Conservation (phyloP, 2,113 vertebrate genomes). For the Pseudolaguvia tuberculata region DNA sequence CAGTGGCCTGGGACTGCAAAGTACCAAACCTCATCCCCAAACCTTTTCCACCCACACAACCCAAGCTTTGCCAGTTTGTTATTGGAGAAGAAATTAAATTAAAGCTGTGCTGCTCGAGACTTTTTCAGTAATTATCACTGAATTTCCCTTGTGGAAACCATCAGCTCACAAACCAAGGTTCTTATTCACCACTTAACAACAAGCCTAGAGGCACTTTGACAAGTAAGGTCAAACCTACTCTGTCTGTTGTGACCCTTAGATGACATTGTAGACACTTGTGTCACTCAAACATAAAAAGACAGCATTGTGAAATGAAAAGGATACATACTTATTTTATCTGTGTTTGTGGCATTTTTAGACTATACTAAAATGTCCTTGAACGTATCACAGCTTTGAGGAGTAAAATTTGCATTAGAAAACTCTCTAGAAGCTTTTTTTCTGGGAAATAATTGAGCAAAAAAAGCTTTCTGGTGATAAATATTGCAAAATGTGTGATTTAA, state of each 20-base stretch:
- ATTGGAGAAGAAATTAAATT: slow-evolving; percentile 57
- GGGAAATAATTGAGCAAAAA: neutral
- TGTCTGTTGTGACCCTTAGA: slow-evolving; percentile 36
- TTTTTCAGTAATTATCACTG: slow-evolving; percentile 56
- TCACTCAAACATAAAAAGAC: slow-evolving; percentile 27
- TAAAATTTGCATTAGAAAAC: no score
- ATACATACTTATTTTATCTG: slow-evolving; percentile 19
- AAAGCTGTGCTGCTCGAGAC: slow-evolving; percentile 46
- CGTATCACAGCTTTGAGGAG: neutral
- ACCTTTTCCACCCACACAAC: slow-evolving; percentile 44
- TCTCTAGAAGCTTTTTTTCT: neutral
- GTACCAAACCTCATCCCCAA: slow-evolving; percentile 9
- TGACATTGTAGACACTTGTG: slow-evolving; percentile 11
- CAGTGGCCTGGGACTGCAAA: slow-evolving; percentile 4
- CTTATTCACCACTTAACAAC: slow-evolving; percentile 41
- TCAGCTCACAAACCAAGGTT: slow-evolving; percentile 40
- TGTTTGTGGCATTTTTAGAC: slow-evolving; percentile 26
- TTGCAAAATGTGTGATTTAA: no score
- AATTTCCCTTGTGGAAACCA: slow-evolving; percentile 52
- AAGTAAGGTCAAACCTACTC: slow-evolving; percentile 41
- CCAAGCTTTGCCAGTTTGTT: slow-evolving; percentile 46
- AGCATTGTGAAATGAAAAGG: slow-evolving; percentile 12
- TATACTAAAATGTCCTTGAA: slow-evolving; percentile 6
- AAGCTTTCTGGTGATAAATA: no score
- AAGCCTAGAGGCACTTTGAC: slow-evolving; percentile 41